A percentile compares a stretch with the other conserved stretches of the same genome.
These are phyloP conservation scores for Anoura caudifer DNA, from an alignment of 2,113 vertebrate species.

Conservation along the genomic window DNA sequence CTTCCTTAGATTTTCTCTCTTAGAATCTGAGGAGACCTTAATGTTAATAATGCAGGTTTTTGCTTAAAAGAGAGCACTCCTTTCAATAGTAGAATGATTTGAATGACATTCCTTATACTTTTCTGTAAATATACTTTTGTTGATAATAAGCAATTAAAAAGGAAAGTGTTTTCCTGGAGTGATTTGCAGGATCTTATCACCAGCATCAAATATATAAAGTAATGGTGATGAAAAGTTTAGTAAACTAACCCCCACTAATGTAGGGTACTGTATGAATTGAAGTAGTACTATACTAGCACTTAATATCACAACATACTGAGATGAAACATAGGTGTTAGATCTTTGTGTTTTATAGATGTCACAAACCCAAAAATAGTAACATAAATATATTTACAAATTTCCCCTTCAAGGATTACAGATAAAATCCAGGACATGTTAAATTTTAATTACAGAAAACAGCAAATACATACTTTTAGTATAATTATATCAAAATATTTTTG, in stretches of 20 bases:
- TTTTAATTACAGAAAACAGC: neutral
- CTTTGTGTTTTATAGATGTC: neutral
- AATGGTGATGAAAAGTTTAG: neutral
- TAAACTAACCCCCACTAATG: neutral
- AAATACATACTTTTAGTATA: neutral
- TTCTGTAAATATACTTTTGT: neutral
- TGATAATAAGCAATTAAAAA: neutral
- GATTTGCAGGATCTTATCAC: neutral
- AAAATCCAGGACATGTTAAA: neutral
- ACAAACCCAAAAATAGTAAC: neutral
- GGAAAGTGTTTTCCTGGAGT: neutral
- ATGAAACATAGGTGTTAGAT: neutral
- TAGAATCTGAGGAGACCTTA: neutral
- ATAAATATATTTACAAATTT: neutral
- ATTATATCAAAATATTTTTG: neutral
- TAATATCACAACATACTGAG: neutral
- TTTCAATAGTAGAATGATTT: neutral
- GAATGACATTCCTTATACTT: neutral
- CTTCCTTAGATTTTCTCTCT: neutral
- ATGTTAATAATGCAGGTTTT: neutral
- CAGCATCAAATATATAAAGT: neutral
- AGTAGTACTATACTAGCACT: neutral
- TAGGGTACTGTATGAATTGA: neutral
- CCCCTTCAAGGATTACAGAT: neutral
- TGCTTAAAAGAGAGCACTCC: neutral